Evolutionary conservation across 2,888 invertebrate species (phyloP), one percentile per base, ranked within the genome.

Genomic region (Coenonympha glycerion): DNA sequence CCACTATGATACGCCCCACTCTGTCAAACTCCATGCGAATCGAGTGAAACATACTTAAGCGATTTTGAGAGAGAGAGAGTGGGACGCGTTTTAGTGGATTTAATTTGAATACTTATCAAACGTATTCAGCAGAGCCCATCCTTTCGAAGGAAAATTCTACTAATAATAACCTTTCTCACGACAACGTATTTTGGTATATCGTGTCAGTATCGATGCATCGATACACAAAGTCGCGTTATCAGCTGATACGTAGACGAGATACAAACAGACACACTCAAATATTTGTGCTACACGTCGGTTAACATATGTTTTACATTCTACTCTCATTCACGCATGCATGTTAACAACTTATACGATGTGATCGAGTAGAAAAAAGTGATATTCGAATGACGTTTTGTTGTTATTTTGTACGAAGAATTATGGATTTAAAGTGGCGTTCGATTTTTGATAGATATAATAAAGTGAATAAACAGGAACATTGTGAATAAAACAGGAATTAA

Each of bases 241-340:
- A 58, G 52, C 50, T 54, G 73, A 72, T 70, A 72, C 71, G 71
- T 69, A 71, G 64, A 62, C 58, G 58, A 62, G 65, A 66, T 63
- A 72, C 69, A 71, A 72, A 73, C 60, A 73, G 64, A 68, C 64
- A 63, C 61, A 64, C 56, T 58, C 72, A 75, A 73, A 80, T 81
- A 78, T 81, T 81, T 75, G 60, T 64, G 64, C 65, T 57, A 57
- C 62, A 61, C 65, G 66, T 68, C 62, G 65, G 66, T 57, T 39
- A 39, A 76, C 73, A 73, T 73, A 71, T 78, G 79, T 79, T 75
- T 69, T 69, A 79, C 79, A 75, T 63, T 70, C 61, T 67, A 69
- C 63, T 56, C 60, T 55, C 60, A 60, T 59, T 56, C 57, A 58
- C 30, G n/a, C n/a, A n/a, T 13, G 8, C 13, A 16, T 1, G 15